Percentiles rank a stretch among this genome's conserved stretches.
Conservation (phyloP, 2,888 invertebrate genomes). For the Drosophila siamana region DNA sequence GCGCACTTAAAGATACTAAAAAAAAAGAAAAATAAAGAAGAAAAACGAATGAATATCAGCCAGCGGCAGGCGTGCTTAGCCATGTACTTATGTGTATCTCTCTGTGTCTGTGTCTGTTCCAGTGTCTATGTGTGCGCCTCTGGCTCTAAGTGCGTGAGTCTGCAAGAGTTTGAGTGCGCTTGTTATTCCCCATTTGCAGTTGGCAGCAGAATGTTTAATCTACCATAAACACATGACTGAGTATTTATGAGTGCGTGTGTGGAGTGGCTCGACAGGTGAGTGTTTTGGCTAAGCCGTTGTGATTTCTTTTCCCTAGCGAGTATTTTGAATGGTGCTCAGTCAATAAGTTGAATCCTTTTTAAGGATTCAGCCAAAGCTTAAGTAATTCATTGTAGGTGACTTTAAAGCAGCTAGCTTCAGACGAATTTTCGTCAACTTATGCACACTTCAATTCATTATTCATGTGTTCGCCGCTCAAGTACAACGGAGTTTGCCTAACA, state of each 20-base stretch:
- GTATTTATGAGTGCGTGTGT: constrained; percentile 60
- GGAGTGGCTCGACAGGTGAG: constrained; percentile 56
- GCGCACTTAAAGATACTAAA: constrained; percentile 59
- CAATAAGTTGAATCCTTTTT: constrained; percentile 32
- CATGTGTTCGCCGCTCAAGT: constrained; percentile 3
- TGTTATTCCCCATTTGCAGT: constrained; percentile 67
- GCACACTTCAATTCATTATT: constrained; percentile 16
- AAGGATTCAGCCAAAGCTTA: neutral
- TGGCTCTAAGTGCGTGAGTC: constrained; percentile 1
- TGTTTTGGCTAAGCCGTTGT: constrained; percentile 50
- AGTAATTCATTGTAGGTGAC: constrained; percentile 2
- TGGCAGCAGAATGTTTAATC: constrained; percentile 73
- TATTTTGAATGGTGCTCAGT: constrained; percentile 34
- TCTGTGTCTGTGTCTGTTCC: constrained; percentile 8
- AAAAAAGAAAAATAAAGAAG: constrained; percentile 29
- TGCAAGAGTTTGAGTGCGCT: constrained; percentile 22
- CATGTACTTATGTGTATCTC: constrained; percentile 20
- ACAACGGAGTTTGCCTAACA: neutral
- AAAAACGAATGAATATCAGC: constrained; percentile 39
- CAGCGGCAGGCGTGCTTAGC: constrained; percentile 43
- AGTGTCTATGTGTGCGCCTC: constrained; percentile 3
- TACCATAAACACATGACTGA: constrained; percentile 73
- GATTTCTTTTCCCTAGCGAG: constrained; percentile 25
- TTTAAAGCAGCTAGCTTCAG: constrained; percentile 15
- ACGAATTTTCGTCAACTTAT: neutral